Evolutionary conservation across 2,113 vertebrate species (phyloP).

Genomic region (Corythornis cristatus): DNA sequence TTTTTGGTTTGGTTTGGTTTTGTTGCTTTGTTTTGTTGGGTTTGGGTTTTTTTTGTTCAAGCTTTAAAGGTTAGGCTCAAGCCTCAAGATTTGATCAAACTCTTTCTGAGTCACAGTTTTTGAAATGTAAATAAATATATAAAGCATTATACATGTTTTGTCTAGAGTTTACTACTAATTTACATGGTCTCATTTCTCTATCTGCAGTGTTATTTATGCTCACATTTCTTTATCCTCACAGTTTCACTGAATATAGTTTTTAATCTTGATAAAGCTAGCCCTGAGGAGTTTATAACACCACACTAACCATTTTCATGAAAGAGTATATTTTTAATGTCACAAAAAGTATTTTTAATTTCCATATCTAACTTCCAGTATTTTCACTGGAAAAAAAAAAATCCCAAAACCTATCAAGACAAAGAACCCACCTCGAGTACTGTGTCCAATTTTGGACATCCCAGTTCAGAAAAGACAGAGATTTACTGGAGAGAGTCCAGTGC

Average conservation of each 20-base stretch:
- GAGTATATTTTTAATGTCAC: neutral
- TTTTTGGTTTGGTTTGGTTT: neutral
- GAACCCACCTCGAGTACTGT: too few relatives aligned
- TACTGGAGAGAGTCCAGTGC: too few relatives aligned
- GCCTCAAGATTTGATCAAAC: neutral
- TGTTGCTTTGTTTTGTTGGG: neutral
- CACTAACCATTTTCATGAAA: neutral
- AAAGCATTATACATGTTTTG: neutral
- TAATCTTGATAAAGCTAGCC: neutral
- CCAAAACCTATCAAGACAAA: neutral
- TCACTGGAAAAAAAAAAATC: neutral
- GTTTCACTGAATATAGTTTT: neutral
- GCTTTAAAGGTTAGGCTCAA: neutral
- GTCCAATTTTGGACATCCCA: too few relatives aligned
- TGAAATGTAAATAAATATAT: neutral
- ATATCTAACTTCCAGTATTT: neutral
- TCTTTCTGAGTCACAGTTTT: neutral
- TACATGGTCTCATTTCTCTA: neutral
- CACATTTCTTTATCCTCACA: neutral
- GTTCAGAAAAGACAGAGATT: too few relatives aligned
- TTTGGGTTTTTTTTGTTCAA: too few relatives aligned
- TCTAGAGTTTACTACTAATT: neutral
- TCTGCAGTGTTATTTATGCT: neutral
- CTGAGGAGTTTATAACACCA: neutral
- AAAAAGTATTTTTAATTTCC: neutral